Evolutionary conservation across 2,888 invertebrate species (phyloP), one percentile per base, ranked within the genome.

Genomic region (Holacanthella duospinosa): DNA sequence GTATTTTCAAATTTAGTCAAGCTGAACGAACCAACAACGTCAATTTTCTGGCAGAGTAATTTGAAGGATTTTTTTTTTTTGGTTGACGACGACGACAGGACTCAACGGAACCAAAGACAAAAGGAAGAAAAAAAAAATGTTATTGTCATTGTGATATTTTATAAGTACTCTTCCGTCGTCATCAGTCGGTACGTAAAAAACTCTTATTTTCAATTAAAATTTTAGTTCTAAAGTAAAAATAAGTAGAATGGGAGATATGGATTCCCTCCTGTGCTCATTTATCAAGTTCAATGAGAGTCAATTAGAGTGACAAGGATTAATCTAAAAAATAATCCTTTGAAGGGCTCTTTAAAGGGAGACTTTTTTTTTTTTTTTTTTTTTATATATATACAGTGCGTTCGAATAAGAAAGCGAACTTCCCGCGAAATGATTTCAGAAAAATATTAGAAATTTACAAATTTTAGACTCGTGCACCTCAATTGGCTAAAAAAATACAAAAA

Each of bases 141-240:
- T 16, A 48, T 48, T 48, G 12, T 48, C 48, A 48, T 48, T 48
- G 48, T 48, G 48, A 48, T 48, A 48, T 48, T 48, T 48, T 48
- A 16, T 48, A 48, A 9, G 4, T 48, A 48, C 48, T 21, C 4
- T 21, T 21, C n/a, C 48, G 4, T 21, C 48, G 21, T 48, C 48
- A 36, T n/a, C 36, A 36, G 16, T 48, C 48, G 48, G 12, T 21
- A n/a, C 21, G 12, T 48, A 21, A 48, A 21, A 9, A 48, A n/a
- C 48, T 48, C 4, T 48, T 21, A n/a, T 48, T 48, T 48, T 21
- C n/a, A 16, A 4, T 21, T 4, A n/a, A 36, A 36, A 36, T 36
- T 36, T 36, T 6, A 36, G 6, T 36, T 36, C 36, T n/a, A n/a
- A n/a, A n/a, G n/a, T n/a, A n/a, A n/a, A n/a, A n/a, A n/a, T n/a